A percentile compares a stretch with the other conserved stretches of the same genome.
Evolutionary conservation across 2,888 invertebrate genomes (phyloP).

Genomic region (Elaeidobius kamerunicus): DNA sequence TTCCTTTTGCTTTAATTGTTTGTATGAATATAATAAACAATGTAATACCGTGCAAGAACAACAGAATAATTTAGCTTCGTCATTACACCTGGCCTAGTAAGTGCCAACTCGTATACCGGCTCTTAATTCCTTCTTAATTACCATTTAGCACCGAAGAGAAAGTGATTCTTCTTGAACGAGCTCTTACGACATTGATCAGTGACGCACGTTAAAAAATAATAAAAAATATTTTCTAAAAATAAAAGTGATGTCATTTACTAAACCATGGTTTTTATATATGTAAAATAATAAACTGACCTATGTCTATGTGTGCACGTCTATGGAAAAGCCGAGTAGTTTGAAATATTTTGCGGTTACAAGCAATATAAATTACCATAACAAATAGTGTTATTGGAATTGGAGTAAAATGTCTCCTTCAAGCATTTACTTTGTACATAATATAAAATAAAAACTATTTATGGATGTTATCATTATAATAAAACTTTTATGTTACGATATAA

Average conservation of each 20-base stretch:
- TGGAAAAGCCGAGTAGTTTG: too few relatives aligned
- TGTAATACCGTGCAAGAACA: conserved; percentile 5
- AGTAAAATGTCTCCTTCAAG: too few relatives aligned
- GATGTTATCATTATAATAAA: too few relatives aligned
- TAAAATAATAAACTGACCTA: not conserved
- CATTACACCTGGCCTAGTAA: conserved; percentile 3
- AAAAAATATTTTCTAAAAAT: not conserved
- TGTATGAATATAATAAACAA: conserved; percentile 9
- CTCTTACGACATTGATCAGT: conserved; percentile 11
- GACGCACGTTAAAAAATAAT: not conserved
- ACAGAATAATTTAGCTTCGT: conserved; percentile 4
- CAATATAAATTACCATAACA: too few relatives aligned
- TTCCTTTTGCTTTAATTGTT: not conserved
- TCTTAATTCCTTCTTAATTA: conserved; percentile 20
- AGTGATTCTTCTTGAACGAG: conserved; percentile 15
- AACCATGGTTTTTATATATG: too few relatives aligned
- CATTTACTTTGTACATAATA: too few relatives aligned
- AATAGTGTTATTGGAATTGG: too few relatives aligned
- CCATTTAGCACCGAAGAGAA: conserved; percentile 16
- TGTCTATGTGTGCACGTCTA: not conserved
- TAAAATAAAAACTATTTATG: too few relatives aligned
- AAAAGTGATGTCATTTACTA: not conserved
- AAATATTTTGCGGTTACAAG: too few relatives aligned
- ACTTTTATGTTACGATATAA: too few relatives aligned
- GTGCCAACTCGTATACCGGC: not conserved